Conservation (phyloP, 2,888 invertebrate genomes). For the Eucera pruinosa region DNA sequence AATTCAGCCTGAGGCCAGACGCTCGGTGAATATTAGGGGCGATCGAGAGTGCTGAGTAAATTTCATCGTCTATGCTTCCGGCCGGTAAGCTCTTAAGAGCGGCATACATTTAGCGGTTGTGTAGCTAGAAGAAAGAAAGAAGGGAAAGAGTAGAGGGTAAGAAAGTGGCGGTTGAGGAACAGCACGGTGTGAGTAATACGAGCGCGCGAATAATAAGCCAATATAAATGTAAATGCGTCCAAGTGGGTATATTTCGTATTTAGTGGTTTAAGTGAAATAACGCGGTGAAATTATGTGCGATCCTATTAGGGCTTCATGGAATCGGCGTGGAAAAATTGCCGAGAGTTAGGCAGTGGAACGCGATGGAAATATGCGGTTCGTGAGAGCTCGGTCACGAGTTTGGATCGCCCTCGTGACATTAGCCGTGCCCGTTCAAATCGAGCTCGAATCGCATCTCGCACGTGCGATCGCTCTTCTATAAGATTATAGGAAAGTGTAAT, state of each 20-base stretch:
- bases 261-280: conserved; percentile 70
- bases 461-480: no score
- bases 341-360: not conserved
- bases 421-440: conserved; percentile 6
- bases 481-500: no score
- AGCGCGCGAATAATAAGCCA: conserved; percentile 70
- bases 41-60: conserved; percentile 69
- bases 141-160: not conserved
- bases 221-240: conserved; percentile 71
- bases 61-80: conserved; percentile 67
- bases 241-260: conserved; percentile 65
- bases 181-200: conserved; percentile 54
- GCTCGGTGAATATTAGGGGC: conserved; percentile 63
- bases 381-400: conserved; percentile 4
- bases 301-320: conserved; percentile 35
- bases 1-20: conserved; percentile 49
- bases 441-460: conserved; percentile 26
- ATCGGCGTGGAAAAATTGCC: conserved; percentile 38
- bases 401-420: conserved; percentile 25
- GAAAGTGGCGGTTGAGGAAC: not conserved
- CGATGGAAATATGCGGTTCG: conserved; percentile 12
- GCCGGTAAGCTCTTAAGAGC: conserved; percentile 65
- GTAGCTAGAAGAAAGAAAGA: not conserved
- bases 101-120: conserved; percentile 57
- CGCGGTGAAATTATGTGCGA: conserved; percentile 61